phyloP scores from a whole-genome alignment of 2,113 vertebrate species.

The Micromys minutus region DNA sequence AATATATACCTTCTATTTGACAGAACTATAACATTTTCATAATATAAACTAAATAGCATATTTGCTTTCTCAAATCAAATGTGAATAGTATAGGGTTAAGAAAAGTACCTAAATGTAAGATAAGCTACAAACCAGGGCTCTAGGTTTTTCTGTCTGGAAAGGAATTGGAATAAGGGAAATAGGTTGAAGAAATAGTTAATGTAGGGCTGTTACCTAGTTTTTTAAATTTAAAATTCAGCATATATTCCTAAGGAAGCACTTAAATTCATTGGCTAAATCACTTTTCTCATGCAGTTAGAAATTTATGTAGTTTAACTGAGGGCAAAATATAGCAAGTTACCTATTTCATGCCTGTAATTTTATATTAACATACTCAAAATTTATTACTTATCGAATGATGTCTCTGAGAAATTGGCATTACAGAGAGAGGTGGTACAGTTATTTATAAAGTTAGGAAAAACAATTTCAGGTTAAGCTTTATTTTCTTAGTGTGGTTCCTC shows the following conservation, averaged over 20 bases:
- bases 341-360: conserved; percentile 39
- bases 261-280: conserved; percentile 29
- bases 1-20: neutral
- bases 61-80: neutral
- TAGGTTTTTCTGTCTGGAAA: neutral
- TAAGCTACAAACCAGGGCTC: neutral
- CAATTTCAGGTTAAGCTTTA: conserved; percentile 28
- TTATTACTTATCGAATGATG: conserved; percentile 7
- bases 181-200: neutral
- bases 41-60: conserved; percentile 13
- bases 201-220: conserved; percentile 3
- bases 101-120: conserved; percentile 28
- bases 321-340: neutral
- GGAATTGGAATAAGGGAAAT: neutral
- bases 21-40: neutral
- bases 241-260: conserved; percentile 46
- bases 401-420: conserved; percentile 29
- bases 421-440: conserved; percentile 37
- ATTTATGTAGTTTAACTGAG: conserved; percentile 56
- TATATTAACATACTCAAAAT: conserved; percentile 45
- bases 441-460: conserved; percentile 21
- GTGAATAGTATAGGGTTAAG: neutral
- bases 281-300: conserved; percentile 46
- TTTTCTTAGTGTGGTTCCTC: neutral
- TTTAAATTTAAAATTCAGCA: conserved; percentile 47